These are phyloP conservation scores for Rhinolophus ferrumequinum DNA, from an alignment of 2,113 vertebrate genomes.

Conservation along the genomic window DNA sequence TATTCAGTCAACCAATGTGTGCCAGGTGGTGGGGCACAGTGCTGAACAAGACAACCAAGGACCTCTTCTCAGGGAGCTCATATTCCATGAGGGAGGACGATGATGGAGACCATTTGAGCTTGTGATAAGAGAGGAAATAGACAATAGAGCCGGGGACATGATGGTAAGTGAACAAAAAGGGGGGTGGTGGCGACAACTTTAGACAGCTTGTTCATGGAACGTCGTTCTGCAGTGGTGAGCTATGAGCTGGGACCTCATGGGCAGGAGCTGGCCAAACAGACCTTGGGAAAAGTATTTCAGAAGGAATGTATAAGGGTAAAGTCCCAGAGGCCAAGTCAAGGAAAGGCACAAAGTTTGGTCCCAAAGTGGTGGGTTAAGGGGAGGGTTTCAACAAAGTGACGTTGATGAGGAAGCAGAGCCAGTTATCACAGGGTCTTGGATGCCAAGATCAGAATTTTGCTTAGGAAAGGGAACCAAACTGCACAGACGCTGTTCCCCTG, in stretches of 20 bases:
- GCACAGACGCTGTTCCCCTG: not conserved
- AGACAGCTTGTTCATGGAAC: not conserved
- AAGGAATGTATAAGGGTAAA: not conserved
- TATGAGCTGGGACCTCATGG: not conserved
- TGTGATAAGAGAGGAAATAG: not conserved
- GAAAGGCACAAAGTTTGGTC: not conserved
- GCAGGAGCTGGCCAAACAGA: not conserved
- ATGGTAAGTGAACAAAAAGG: not conserved
- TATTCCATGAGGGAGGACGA: not conserved
- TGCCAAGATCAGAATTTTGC: not conserved
- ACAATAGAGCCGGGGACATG: fast-evolving
- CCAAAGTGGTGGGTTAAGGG: not conserved
- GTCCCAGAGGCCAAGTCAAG: not conserved
- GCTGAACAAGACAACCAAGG: not conserved
- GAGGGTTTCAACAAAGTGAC: fast-evolving
- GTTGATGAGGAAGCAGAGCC: not conserved
- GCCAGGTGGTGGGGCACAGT: not conserved
- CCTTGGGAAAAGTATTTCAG: not conserved
- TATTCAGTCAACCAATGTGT: not conserved
- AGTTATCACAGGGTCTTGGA: not conserved
- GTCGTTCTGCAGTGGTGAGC: not conserved
- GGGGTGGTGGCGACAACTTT: not conserved
- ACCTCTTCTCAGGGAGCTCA: not conserved
- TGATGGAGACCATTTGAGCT: not conserved
- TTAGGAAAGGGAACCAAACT: not conserved